Evolutionary conservation across 92 coral and sea anemone species (phyloP), one percentile per base, ranked within the genome.

Genomic region (Phenganax marumi): DNA sequence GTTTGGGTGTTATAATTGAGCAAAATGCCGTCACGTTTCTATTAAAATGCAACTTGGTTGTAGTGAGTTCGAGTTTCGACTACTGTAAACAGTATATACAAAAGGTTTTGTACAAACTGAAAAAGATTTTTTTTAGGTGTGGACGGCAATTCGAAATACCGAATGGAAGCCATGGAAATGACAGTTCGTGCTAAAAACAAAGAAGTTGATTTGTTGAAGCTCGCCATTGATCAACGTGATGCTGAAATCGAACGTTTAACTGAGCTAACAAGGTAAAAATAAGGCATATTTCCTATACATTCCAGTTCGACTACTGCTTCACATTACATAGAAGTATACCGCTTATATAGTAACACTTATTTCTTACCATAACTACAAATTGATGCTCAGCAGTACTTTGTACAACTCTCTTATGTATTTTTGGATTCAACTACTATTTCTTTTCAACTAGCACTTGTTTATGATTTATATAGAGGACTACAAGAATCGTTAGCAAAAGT

Each of bases 211-310:
- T 92, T 94, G 43, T 63, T 94, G 43, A 89, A 71, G 46, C 88
- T 94, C 48, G 81, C 92, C 33, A 79, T 94, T 68, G 86, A 90
- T 80, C 98, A 94, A 69, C 91, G 93, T 70, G 98, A 94, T 46
- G 89, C 93, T 48, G 98, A 94, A 82, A 90, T 94, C 18, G 98
- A 92, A 57, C 87, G 98, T 54, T 89, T 94, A 21, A 91, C 90
- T 33, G 95, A 94, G 66, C 90, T 92, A 13, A 87, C 97, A 12
- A 90, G 97, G 98, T 94, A 83, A 8, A 25, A 12, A 66, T 19
- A 66, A 25, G 17, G 26, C 72, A 23, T 62, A 3, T n/a, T 33
- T 33, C 5, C 5, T 33, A 33, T 33, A 5, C 43, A 33, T 33
- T 33, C 43, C 43, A 33, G 3, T 33, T 33, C 3, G 5, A 33